Evolutionary conservation across 2,797 vertebrate genomes (phyloP).

Genomic region (Poeciliopsis presidionis): DNA sequence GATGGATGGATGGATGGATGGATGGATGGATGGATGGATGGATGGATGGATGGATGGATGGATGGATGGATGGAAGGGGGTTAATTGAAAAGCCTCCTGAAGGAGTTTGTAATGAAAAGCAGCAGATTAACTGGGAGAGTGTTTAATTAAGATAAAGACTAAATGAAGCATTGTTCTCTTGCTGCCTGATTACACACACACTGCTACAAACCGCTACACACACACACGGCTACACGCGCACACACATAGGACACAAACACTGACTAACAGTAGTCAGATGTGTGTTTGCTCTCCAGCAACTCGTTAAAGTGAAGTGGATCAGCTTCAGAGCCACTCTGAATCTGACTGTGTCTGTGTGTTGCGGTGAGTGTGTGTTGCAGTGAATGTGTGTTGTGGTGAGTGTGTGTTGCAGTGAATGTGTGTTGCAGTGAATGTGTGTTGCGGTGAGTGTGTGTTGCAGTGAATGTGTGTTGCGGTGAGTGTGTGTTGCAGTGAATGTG

Average conservation of each 20-base stretch:
- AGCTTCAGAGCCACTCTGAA: constrained; percentile 21
- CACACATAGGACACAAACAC: constrained; percentile 62
- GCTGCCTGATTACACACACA: constrained; percentile 69
- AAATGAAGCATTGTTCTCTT: constrained; percentile 91
- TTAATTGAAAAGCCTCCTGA: constrained; percentile 93
- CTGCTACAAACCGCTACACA: constrained; percentile 17
- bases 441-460: neutral
- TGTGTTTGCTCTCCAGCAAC: constrained; percentile 18
- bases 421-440: neutral
- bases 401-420: neutral
- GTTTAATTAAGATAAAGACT: constrained; percentile 96
- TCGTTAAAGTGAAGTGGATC: constrained; percentile 47
- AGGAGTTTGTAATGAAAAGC: constrained; percentile 92
- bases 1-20: no score
- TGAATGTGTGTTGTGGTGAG: no score
- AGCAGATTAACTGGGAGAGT: constrained; percentile 87
- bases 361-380: no score
- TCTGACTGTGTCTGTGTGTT: neutral
- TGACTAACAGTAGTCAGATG: constrained; percentile 10
- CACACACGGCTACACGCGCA: constrained; percentile 7
- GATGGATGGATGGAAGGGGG: constrained; percentile 63
- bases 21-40: no score
- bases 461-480: constrained; percentile 10
- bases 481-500: neutral
- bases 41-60: no score